Percentiles rank a stretch among this genome's conserved stretches.
Evolutionary conservation across 2,113 vertebrate species (phyloP).

Genomic region (Pachycephala philippinensis): DNA sequence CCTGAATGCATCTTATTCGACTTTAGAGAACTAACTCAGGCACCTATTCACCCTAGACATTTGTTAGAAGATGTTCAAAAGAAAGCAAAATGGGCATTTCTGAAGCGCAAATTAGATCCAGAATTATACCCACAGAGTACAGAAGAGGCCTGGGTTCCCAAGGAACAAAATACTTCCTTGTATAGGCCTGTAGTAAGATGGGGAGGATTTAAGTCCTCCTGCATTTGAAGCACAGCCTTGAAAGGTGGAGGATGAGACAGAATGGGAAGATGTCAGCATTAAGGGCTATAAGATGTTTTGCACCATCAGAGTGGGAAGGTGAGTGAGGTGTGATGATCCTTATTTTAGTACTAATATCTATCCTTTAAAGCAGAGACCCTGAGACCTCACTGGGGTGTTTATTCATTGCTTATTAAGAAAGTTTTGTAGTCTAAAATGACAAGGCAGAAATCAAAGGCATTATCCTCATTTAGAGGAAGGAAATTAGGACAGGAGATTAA

Average conservation of each 20-base stretch:
- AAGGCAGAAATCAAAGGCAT: not conserved
- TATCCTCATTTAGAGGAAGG: not conserved
- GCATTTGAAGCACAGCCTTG: not conserved
- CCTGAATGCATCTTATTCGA: not conserved
- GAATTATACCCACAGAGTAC: not conserved
- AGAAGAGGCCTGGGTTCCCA: not conserved
- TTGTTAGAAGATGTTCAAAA: not conserved
- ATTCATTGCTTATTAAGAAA: not conserved
- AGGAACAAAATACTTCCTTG: not conserved
- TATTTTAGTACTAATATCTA: not conserved
- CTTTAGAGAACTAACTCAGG: not conserved
- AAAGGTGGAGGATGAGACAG: not conserved
- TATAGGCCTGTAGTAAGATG: not conserved
- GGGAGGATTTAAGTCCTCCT: not conserved
- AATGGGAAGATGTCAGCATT: not conserved
- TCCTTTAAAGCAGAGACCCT: not conserved
- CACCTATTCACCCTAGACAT: not conserved
- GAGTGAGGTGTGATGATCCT: not conserved
- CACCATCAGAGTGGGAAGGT: not conserved
- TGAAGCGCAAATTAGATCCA: not conserved
- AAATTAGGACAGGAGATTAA: not conserved
- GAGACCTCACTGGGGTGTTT: not conserved
- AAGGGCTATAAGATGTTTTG: not conserved
- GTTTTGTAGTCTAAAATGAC: not conserved
- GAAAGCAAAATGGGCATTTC: not conserved